A percentile compares a stretch with the other conserved stretches of the same genome.
Evolutionary conservation across 2,797 vertebrate species (phyloP).

Genomic region (Naso thynnoides): DNA sequence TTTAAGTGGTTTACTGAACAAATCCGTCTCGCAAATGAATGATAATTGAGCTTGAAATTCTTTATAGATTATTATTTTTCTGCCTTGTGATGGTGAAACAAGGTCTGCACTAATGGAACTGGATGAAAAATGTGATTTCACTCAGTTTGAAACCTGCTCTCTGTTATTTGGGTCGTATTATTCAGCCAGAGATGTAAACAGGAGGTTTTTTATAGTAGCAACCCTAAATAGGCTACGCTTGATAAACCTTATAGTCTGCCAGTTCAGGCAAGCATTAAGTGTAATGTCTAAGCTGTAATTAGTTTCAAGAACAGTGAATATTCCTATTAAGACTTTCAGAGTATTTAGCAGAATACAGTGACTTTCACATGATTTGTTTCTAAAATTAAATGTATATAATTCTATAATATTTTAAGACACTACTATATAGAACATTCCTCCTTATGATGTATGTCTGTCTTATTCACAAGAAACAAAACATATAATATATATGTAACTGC

Average conservation of each 20-base stretch:
- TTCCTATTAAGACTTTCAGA: neutral
- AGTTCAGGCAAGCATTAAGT: neutral
- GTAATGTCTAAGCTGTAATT: slow-evolving; percentile 13
- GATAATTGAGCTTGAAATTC: neutral
- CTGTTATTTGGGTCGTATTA: slow-evolving; percentile 14
- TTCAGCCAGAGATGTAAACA: neutral
- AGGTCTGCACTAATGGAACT: slow-evolving; percentile 3
- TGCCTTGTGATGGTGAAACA: neutral
- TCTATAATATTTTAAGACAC: neutral
- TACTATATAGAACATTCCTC: too few relatives aligned
- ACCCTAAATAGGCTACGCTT: slow-evolving; percentile 38
- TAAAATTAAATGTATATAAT: neutral
- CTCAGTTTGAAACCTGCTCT: slow-evolving; percentile 12
- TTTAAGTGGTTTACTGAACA: neutral
- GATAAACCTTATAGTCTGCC: slow-evolving; percentile 26
- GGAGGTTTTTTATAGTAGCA: neutral
- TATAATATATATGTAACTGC: too few relatives aligned
- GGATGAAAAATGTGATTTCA: slow-evolving; percentile 2
- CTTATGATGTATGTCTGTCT: too few relatives aligned
- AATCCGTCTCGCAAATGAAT: neutral
- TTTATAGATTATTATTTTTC: neutral
- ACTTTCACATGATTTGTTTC: neutral
- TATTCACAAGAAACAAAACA: neutral
- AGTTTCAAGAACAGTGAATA: neutral
- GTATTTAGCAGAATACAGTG: neutral